These are phyloP conservation scores for Tachysurus vachellii DNA, from an alignment of 2,113 vertebrate genomes.

Conservation along the genomic window DNA sequence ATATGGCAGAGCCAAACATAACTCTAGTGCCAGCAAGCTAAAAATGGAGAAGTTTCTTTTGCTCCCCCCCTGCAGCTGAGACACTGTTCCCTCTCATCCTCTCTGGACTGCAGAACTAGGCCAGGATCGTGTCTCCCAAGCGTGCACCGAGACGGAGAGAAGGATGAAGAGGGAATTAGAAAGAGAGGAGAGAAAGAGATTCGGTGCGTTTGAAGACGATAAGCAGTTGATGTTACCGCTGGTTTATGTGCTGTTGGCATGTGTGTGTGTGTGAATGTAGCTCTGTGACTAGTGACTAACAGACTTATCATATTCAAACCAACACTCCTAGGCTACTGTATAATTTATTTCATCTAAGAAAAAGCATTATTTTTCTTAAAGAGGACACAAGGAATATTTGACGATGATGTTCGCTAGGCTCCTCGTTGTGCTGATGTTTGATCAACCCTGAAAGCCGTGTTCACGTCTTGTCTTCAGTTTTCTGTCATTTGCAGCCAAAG, in stretches of 20 bases:
- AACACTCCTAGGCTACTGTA: neutral
- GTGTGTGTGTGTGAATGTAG: neutral
- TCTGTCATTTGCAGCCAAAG: neutral
- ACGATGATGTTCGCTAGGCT: neutral
- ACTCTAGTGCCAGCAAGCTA: constrained; percentile 66
- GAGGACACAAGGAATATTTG: neutral
- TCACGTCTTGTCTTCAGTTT: neutral
- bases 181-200: neutral
- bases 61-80: constrained; percentile 66
- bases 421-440: neutral
- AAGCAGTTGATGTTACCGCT: neutral
- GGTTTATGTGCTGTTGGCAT: neutral
- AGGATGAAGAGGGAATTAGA: constrained; percentile 22
- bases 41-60: constrained; percentile 69
- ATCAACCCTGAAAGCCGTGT: neutral
- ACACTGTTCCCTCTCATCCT: constrained; percentile 70
- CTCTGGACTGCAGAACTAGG: constrained; percentile 73
- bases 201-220: neutral
- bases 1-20: constrained; percentile 56
- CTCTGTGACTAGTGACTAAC: neutral
- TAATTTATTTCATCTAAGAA: neutral
- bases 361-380: neutral
- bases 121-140: constrained; percentile 67
- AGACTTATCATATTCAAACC: neutral
- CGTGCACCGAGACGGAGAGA: constrained; percentile 49